Percentiles rank a stretch among this genome's conserved stretches.
phyloP scores from a whole-genome alignment of 2,888 invertebrate genomes.

The Drosophila nr. medialis region DNA sequence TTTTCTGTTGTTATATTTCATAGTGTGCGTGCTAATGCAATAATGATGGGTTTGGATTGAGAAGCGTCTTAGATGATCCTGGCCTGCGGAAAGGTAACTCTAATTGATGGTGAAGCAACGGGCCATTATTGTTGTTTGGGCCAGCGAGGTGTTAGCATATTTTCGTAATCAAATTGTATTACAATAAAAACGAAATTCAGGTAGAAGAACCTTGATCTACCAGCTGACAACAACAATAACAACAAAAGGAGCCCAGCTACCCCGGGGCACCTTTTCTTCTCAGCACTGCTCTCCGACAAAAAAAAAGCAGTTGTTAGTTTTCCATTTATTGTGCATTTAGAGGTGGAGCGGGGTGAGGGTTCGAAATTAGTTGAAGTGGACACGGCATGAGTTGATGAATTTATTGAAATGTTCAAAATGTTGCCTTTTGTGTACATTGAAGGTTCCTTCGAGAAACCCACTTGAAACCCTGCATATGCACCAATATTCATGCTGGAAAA shows the following conservation, averaged over 20 bases:
- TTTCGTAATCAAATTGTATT: slow-evolving; percentile 75
- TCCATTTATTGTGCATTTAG: slow-evolving; percentile 76
- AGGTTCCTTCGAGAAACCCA: slow-evolving; percentile 22
- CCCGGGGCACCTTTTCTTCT: slow-evolving; percentile 31
- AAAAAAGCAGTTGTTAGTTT: slow-evolving; percentile 75
- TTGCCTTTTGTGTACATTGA: slow-evolving; percentile 40
- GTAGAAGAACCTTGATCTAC: slow-evolving; percentile 44
- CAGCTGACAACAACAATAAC: slow-evolving; percentile 62
- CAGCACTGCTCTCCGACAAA: slow-evolving; percentile 20
- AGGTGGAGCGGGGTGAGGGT: slow-evolving; percentile 4
- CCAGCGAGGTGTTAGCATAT: slow-evolving; percentile 76
- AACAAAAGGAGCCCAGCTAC: slow-evolving; percentile 42
- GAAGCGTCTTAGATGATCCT: slow-evolving; percentile 58
- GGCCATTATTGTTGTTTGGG: slow-evolving; percentile 55
- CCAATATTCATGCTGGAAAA: slow-evolving; percentile 57
- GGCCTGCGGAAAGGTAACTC: slow-evolving; percentile 76
- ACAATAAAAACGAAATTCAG: slow-evolving; percentile 62
- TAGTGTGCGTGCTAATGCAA: slow-evolving; percentile 60
- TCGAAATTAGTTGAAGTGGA: slow-evolving; percentile 75
- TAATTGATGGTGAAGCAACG: slow-evolving; percentile 74
- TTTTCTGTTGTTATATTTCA: background rate
- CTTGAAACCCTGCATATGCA: slow-evolving; percentile 64
- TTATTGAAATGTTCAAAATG: slow-evolving; percentile 70
- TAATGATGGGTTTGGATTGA: slow-evolving; percentile 59
- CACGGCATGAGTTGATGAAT: slow-evolving; percentile 67